Base-by-base conservation (phyloP, 2,888 invertebrate genomes). In the Drosophila silvestris region DNA sequence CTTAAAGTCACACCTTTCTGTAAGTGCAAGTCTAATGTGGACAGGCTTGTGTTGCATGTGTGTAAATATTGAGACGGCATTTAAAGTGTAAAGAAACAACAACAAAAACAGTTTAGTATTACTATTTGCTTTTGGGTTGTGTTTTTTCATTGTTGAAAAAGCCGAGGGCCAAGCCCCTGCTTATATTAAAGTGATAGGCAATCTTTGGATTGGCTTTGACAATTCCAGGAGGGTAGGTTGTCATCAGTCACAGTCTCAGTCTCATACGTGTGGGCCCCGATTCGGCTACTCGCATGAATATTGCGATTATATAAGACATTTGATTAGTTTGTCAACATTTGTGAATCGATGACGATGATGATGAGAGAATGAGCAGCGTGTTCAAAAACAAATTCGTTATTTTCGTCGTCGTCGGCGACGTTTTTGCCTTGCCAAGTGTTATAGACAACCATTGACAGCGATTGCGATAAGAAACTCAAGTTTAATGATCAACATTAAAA, bases 1-100 rank as follows among this genome's bases (percentile, higher is more conserved):
- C n/a, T 30, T 28, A 28, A 72, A 75, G 76, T 77, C 70, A 74
- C 88, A 85, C 90, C 88, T 89, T 59, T 62, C 75, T 53, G 72
- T 77, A 47, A 26, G 28, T 57, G 67, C 57, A 65, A 74, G 67
- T 73, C 67, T 52, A 57, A 39, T n/a, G 57, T 56, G 28, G 6
- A 33, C 37, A 37, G 7, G 19, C 19, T 19, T 22, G 26, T 19
- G 53, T 37, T 67, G 51, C 57, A 61, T 53, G 56, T 72, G 67
- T 39, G 82, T 74, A 69, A 85, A 85, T 89, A 85, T 87, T 85
- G 70, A 64, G 68, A 58, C 66, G 62, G 32, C 56, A 65, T 65
- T 77, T 66, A n/a, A 66, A 68, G 76, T 85, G 59, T 66, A 77
- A 70, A 67, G 63, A 54, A 51, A 70, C 59, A 47, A 26, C 32